A percentile compares a stretch with the other conserved stretches of the same genome.
Conservation (phyloP, 2,113 vertebrate genomes). For the Rhabdomys dilectus region DNA sequence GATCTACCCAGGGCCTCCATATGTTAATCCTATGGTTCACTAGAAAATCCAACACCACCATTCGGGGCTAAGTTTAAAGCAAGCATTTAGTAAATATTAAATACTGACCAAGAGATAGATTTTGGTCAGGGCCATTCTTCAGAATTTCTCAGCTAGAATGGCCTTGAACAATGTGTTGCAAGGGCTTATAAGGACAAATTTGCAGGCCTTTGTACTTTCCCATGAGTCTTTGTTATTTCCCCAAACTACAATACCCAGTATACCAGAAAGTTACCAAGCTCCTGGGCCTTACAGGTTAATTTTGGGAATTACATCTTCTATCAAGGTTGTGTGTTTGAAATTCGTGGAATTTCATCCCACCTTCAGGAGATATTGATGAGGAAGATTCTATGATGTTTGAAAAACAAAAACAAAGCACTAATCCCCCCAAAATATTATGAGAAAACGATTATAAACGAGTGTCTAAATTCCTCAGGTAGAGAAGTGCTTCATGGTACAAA, state of each 20-base stretch:
- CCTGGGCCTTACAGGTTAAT: neutral
- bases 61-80: neutral
- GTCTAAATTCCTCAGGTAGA: slow-evolving; percentile 2
- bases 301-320: neutral
- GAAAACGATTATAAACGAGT: neutral
- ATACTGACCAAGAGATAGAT: neutral
- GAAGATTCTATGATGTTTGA: neutral
- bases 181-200: neutral
- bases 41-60: neutral
- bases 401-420: neutral
- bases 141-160: neutral
- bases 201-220: neutral
- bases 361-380: neutral
- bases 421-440: neutral
- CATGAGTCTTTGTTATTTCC: neutral
- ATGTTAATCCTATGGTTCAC: neutral
- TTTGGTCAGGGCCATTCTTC: neutral
- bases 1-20: neutral
- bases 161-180: neutral
- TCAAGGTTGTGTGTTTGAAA: neutral
- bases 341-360: neutral
- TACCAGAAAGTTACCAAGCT: neutral
- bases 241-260: neutral
- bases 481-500: neutral
- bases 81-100: neutral